Base-by-base conservation (phyloP, 2,797 vertebrate species). In the Lutra lutra region DNA sequence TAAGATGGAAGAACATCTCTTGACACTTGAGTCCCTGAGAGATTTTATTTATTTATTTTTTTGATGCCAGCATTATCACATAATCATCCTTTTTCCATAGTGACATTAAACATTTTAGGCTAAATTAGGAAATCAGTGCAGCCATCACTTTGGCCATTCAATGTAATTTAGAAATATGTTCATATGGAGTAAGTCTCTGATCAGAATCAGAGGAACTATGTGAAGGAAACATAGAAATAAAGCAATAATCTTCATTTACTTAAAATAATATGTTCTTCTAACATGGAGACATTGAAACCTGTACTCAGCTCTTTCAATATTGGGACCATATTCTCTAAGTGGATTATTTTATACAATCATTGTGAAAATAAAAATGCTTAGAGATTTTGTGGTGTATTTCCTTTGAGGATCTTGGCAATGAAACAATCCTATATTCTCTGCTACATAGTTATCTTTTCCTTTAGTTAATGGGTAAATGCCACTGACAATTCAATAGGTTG, bases 11-110 rank as follows among this genome's bases (percentile, higher is more conserved):
- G 17, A 88, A 73, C 13, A 20, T 40, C 64, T 89, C 60, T 86
- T 86, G 70, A 89, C 13, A 51, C 66, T 92, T 58, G 66, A 94
- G 68, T 62, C 92, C 18, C 80, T 56, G 70, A 86, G 85, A 35
- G 89, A 27, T 60, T 38, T 84, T 56, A 2, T 89, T 92, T 97
- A 94, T 66, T 88, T 86, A 91, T n/a, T 94, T 89, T 86, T 91
- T n/a, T n/a, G 25, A 58, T 38, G 46, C 27, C 89, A 94, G 15
- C n/a, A 23, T 27, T 85, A 56, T 66, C 43, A 14, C 21, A 43
- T 58, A 62, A 43, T 86, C 64, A 89, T 35, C 32, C 5, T 93
- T 68, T 77, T 7, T 15, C 80, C 48, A 29, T 40, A 73, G 23
- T 83, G 86, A 23, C 21, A 5, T 48, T 86, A 48, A 80, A 95